Evolutionary conservation across 1,140 invertebrate genomes (phyloP), one percentile per base, ranked within the genome.

Genomic region (Dufourea novaeangliae): DNA sequence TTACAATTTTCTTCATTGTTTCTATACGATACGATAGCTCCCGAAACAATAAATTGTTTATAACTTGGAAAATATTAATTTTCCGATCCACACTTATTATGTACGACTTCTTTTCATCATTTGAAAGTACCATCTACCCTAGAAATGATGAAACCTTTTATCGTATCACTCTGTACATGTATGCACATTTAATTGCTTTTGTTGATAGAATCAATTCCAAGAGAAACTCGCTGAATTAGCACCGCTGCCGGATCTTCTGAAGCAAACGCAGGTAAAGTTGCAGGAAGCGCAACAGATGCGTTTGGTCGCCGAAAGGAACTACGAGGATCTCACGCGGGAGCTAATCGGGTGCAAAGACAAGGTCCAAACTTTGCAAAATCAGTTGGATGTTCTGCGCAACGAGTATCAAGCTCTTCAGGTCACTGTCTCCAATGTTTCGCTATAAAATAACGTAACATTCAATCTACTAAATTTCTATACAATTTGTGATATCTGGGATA

Each of bases 141-240:
- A n/a, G n/a, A n/a, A n/a, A n/a, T n/a, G n/a, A n/a, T n/a, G n/a
- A n/a, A n/a, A n/a, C n/a, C n/a, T n/a, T n/a, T n/a, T n/a, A n/a
- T n/a, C n/a, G n/a, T n/a, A n/a, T n/a, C n/a, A n/a, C n/a, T n/a
- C n/a, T n/a, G n/a, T 52, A 2, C 0, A 37, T 32, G 17, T 10
- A 12, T 27, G 37, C 20, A 50, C 25, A 11, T 71, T 52, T 32
- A 41, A 39, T 7, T 61, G 14, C 41, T n/a, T 50, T 34, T n/a
- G 62, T 8, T 0, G 5, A 68, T 29, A 93, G 91, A 91, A 88
- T 83, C 92, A 93, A 79, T 96, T 97, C 86, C 95, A 96, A 93
- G 95, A 96, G 82, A 96, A 96, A 88, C 90, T 96, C 10, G 94
- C 95, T 77, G 96, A 96, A 90, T 86, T 96, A 29, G 94, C 94